phyloP scores from a whole-genome alignment of 2,113 vertebrate genomes.

The Ivindomyrus marchei region DNA sequence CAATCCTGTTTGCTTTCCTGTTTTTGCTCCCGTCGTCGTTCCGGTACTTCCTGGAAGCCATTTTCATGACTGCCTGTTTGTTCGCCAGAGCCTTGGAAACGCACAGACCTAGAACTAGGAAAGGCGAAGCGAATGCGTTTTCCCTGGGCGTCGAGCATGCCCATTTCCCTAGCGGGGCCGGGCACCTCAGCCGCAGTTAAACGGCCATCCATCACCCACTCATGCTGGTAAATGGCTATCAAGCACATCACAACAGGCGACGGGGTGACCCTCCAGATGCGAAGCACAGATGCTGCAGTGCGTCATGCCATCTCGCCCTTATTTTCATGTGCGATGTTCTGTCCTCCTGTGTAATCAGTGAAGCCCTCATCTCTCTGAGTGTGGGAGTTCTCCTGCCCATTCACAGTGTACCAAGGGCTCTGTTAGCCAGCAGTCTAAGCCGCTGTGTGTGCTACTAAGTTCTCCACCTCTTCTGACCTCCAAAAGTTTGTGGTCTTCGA shows the following conservation, averaged over 20 bases:
- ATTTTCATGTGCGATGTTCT: not conserved
- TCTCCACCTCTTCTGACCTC: conserved; percentile 23
- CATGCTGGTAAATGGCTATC: not conserved
- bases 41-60: not conserved
- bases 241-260: not conserved
- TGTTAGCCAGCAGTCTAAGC: not conserved
- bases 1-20: not conserved
- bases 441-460: not conserved
- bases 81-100: not conserved
- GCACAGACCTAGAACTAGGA: not conserved
- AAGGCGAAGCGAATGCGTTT: not conserved
- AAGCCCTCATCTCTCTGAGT: not conserved
- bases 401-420: not conserved
- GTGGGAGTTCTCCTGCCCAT: not conserved
- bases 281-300: not conserved
- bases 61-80: not conserved
- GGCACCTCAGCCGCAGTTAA: not conserved
- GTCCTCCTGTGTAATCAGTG: not conserved
- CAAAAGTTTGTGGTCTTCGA: conserved; percentile 30
- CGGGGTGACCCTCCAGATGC: not conserved
- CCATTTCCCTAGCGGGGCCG: not conserved
- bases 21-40: not conserved
- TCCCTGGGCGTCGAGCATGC: not conserved
- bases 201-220: not conserved
- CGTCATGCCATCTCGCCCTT: not conserved